Evolutionary conservation across 2,888 invertebrate genomes (phyloP).

Genomic region (Ormyrus thymus): DNA sequence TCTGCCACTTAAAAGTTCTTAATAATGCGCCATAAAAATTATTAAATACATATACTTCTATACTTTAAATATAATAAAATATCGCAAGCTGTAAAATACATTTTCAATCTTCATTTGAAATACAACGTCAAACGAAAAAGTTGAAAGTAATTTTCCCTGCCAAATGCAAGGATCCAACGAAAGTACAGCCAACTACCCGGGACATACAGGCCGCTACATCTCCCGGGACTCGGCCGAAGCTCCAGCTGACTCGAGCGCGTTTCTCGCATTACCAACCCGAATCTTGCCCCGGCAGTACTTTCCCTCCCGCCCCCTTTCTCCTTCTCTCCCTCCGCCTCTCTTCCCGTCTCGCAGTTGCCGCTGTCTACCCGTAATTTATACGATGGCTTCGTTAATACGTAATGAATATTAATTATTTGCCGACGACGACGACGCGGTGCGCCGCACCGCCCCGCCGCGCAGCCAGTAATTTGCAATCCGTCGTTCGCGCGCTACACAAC

Average conservation of each 20-base stretch:
- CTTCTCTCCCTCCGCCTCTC: constrained; percentile 29
- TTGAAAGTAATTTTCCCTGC: no score
- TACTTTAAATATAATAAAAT: no score
- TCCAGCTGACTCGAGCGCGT: constrained; percentile 52
- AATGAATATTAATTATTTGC: constrained; percentile 75
- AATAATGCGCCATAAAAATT: no score
- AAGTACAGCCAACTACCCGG: not conserved
- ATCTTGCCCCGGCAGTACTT: not conserved
- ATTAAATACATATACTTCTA: no score
- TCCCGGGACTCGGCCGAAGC: constrained; percentile 62
- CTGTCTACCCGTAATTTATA: constrained; percentile 67
- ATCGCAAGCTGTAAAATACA: no score
- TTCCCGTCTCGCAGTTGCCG: constrained; percentile 49
- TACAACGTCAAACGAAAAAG: no score
- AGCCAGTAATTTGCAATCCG: constrained; percentile 72
- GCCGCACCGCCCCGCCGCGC: constrained; percentile 56
- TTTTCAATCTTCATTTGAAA: no score
- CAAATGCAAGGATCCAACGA: no score
- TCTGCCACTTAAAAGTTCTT: no score
- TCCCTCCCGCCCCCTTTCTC: constrained; percentile 14
- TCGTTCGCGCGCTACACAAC: constrained; percentile 44
- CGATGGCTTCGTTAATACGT: constrained; percentile 73
- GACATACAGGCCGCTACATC: constrained; percentile 67
- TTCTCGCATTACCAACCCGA: constrained; percentile 58
- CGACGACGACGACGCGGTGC: constrained; percentile 59